Percentiles rank a stretch among this genome's conserved stretches.
These are phyloP conservation scores for Agrypnia vestita DNA, from an alignment of 1,140 invertebrate genomes.

Conservation along the genomic window DNA sequence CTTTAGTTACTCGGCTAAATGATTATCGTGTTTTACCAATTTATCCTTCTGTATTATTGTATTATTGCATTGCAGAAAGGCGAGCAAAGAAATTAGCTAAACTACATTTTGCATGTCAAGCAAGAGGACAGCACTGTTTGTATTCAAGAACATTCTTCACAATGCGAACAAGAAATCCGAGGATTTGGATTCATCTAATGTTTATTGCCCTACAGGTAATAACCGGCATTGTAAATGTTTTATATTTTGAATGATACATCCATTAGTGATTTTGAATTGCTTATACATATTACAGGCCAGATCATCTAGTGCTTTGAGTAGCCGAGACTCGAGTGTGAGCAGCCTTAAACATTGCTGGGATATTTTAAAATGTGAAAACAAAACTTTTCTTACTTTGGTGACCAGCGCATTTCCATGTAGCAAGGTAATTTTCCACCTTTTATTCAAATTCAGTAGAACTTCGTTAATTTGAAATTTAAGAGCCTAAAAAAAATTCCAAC, in stretches of 20 bases:
- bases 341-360: constrained; percentile 94
- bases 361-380: constrained; percentile 91
- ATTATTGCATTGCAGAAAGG: constrained; percentile 75
- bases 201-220: constrained; percentile 89
- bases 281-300: constrained; percentile 77
- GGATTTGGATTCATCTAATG: constrained; percentile 96
- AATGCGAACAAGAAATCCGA: constrained; percentile 88
- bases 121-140: constrained; percentile 89
- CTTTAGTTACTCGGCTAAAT: no score
- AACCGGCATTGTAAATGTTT: not conserved
- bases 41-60: not conserved
- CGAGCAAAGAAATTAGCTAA: constrained; percentile 90
- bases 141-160: constrained; percentile 90
- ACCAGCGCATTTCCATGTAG: constrained; percentile 92
- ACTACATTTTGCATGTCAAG: constrained; percentile 92
- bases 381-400: constrained; percentile 91
- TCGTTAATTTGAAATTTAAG: no score
- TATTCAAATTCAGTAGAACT: no score
- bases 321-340: constrained; percentile 86
- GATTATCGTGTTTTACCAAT: no score
- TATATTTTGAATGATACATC: not conserved
- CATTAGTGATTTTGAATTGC: not conserved
- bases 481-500: no score
- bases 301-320: constrained; percentile 86
- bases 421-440: constrained; percentile 76